phyloP scores from a whole-genome alignment of 1,140 invertebrate species.

The Euwallacea fornicatus region DNA sequence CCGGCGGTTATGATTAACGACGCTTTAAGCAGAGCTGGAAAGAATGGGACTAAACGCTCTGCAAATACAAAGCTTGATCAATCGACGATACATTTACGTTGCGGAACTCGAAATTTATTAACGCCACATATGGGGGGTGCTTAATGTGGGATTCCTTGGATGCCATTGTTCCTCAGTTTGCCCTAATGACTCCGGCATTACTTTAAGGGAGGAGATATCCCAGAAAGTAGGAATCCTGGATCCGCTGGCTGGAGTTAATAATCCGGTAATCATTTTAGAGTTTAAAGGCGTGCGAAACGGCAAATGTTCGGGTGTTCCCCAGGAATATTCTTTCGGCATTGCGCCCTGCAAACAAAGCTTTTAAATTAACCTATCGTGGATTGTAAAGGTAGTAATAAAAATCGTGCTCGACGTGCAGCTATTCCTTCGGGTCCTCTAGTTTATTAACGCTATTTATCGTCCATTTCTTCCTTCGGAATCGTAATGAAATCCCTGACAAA shows the following conservation, averaged over 20 bases:
- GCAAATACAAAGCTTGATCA: not conserved
- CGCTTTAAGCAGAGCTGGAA: slow-evolving; percentile 3
- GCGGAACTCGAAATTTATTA: slow-evolving; percentile 6
- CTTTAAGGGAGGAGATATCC: not conserved
- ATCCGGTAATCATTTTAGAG: no score
- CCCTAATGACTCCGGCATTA: not conserved
- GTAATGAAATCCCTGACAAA: slow-evolving; percentile 34
- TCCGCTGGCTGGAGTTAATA: no score
- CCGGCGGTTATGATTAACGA: slow-evolving; percentile 6
- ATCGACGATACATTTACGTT: not conserved
- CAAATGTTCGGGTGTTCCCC: no score
- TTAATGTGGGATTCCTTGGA: not conserved
- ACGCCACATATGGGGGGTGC: not conserved
- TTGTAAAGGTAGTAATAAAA: slow-evolving; percentile 7
- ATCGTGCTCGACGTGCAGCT: slow-evolving; percentile 5
- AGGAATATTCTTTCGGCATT: not conserved
- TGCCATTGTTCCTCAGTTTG: not conserved
- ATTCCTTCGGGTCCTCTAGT: slow-evolving; percentile 8
- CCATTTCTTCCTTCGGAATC: slow-evolving; percentile 11
- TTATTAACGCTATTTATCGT: slow-evolving; percentile 25
- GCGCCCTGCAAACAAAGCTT: not conserved
- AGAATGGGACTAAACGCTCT: slow-evolving; percentile 5
- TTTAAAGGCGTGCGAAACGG: no score
- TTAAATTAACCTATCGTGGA: not conserved
- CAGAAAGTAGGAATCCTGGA: no score